phyloP scores from a whole-genome alignment of 1,140 invertebrate genomes.

The Magallana angulata region DNA sequence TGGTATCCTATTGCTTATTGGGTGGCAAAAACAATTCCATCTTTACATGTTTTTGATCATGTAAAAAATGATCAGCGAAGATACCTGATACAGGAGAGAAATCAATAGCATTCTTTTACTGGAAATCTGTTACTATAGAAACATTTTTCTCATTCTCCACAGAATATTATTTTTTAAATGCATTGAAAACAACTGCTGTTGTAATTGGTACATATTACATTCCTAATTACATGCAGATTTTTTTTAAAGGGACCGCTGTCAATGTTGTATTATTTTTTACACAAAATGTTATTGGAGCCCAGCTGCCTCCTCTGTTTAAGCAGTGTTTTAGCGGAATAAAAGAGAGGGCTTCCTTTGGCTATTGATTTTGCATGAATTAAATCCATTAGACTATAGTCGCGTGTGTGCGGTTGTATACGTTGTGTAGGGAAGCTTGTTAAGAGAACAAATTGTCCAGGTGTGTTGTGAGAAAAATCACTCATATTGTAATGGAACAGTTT shows the following conservation, averaged over 20 bases:
- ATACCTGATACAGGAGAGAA: conserved; percentile 4
- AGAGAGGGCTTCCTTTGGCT: conserved; percentile 18
- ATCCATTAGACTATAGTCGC: conserved; percentile 37
- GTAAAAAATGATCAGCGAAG: background rate
- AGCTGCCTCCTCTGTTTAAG: conserved; percentile 17
- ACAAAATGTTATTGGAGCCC: conserved; percentile 4
- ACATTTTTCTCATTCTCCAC: background rate
- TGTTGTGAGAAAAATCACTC: conserved; percentile 10
- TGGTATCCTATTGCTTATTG: too few species aligned
- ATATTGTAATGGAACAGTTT: conserved; percentile 18
- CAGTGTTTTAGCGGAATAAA: conserved; percentile 31
- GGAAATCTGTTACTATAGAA: conserved; percentile 24
- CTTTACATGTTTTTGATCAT: background rate
- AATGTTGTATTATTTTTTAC: background rate
- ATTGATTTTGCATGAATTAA: conserved; percentile 38
- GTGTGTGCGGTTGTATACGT: conserved; percentile 20
- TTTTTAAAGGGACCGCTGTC: background rate
- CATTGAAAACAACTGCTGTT: background rate
- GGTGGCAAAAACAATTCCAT: too few species aligned
- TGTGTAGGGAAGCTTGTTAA: conserved; percentile 31
- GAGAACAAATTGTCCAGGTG: conserved; percentile 22
- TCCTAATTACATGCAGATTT: background rate
- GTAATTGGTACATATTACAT: background rate
- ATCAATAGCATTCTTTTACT: conserved; percentile 16
- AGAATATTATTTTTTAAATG: background rate